Evolutionary conservation across 2,113 vertebrate genomes (phyloP).

Genomic region (Gobio gobio): DNA sequence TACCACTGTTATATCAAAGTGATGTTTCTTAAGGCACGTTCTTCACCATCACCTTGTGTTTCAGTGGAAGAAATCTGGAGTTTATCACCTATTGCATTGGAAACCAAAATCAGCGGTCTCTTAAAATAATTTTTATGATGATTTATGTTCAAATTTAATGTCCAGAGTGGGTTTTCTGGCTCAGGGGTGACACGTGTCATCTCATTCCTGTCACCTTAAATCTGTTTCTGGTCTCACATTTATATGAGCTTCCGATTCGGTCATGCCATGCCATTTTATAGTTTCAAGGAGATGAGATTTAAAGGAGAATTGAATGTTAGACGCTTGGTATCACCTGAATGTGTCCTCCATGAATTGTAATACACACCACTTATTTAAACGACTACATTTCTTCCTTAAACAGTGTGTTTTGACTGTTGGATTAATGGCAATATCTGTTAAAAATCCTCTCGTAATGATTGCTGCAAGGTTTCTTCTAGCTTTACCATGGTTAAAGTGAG

Average conservation of each 20-base stretch:
- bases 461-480: slow-evolving; percentile 9
- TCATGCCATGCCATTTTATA: slow-evolving; percentile 34
- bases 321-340: slow-evolving; percentile 20
- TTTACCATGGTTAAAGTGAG: slow-evolving; percentile 11
- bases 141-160: neutral
- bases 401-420: slow-evolving; percentile 9
- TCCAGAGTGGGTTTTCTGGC: slow-evolving; percentile 10
- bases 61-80: neutral
- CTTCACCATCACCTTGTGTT: neutral
- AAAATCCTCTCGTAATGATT: slow-evolving; percentile 12
- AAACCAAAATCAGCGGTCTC: neutral
- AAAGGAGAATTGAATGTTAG: slow-evolving; percentile 19
- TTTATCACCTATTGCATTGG: neutral
- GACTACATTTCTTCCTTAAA: slow-evolving; percentile 5
- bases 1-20: neutral
- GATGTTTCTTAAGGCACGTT: neutral
- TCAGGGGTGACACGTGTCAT: slow-evolving; percentile 20
- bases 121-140: neutral
- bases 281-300: slow-evolving; percentile 1
- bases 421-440: slow-evolving; percentile 15
- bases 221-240: slow-evolving; percentile 15
- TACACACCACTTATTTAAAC: slow-evolving; percentile 14
- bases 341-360: slow-evolving; percentile 45
- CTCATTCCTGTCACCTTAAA: slow-evolving; percentile 13
- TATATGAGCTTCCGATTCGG: neutral